These are phyloP conservation scores for Turritopsis rubra DNA, from an alignment of 30 jellyfish, hydroid and myxozoan genomes.

Conservation along the genomic window DNA sequence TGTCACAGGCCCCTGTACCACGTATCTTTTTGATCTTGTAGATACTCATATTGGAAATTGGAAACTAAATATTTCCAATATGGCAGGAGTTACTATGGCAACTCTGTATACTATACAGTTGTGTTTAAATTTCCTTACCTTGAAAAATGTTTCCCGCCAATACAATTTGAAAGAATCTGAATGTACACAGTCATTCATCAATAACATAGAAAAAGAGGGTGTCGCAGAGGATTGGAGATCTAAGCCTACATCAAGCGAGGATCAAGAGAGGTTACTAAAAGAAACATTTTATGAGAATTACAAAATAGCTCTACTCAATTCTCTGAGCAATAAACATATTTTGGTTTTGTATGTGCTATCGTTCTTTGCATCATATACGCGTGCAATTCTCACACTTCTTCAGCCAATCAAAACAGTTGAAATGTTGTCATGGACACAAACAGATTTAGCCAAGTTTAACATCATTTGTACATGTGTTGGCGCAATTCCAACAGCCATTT, in stretches of 20 bases:
- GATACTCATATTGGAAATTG: not conserved
- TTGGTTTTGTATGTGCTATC: not conserved
- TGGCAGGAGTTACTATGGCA: constrained; percentile 12
- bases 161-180: constrained; percentile 11
- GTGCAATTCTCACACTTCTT: constrained; percentile 2
- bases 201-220: not conserved
- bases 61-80: constrained; percentile 7
- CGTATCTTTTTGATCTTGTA: not conserved
- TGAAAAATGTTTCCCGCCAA: not conserved
- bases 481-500: constrained; percentile 4
- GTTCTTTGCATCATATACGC: not conserved
- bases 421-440: constrained; percentile 11
- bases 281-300: constrained; percentile 6
- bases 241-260: not conserved
- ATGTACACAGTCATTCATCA: not conserved
- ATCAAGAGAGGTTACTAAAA: not conserved
- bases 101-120: not conserved
- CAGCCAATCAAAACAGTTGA: constrained; percentile 14
- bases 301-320: not conserved
- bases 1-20: constrained; percentile 10
- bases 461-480: not conserved
- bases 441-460: not conserved
- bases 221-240: not conserved
- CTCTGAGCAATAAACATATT: not conserved
- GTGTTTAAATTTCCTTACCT: not conserved